These are phyloP conservation scores for Psococerastis gibbosa DNA, from an alignment of 2,888 invertebrate species.

Conservation along the genomic window DNA sequence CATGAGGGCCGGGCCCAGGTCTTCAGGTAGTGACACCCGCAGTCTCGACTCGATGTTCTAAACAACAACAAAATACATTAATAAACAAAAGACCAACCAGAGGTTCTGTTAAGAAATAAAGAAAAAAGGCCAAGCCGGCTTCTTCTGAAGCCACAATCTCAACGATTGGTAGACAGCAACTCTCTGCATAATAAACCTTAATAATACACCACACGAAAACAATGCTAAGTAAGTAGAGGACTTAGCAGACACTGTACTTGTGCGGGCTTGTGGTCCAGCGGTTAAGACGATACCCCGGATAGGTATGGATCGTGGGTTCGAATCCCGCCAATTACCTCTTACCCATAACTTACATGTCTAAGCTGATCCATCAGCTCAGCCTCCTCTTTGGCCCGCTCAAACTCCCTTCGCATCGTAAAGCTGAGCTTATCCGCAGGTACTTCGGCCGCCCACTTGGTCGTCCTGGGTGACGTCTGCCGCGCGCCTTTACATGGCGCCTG, in stretches of 20 bases:
- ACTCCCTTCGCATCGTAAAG: conserved; percentile 82
- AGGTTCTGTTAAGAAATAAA: conserved; percentile 3
- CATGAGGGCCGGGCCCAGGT: conserved; percentile 63
- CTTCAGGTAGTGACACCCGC: conserved; percentile 75
- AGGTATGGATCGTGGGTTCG: too few species aligned
- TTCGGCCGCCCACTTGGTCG: conserved; percentile 54
- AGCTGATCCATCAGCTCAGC: conserved; percentile 67
- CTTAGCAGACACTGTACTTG: too few species aligned
- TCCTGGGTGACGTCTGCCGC: conserved; percentile 4
- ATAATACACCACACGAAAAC: too few species aligned
- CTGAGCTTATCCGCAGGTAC: conserved; percentile 54
- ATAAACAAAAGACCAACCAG: conserved; percentile 3
- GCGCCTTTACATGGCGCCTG: too few species aligned
- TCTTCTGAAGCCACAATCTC: too few species aligned
- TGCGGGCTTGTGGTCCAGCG: too few species aligned
- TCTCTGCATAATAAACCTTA: too few species aligned
- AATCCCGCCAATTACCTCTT: too few species aligned
- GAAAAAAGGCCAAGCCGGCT: conserved; percentile 8
- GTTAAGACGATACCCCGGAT: too few species aligned
- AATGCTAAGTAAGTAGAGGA: too few species aligned
- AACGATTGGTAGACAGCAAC: too few species aligned
- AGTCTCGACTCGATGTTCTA: conserved; percentile 78
- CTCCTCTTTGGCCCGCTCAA: conserved; percentile 80
- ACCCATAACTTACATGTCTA: conserved; percentile 47
- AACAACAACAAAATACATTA: conserved; percentile 17